Percentiles rank a stretch among this genome's conserved stretches.
Conservation (phyloP, 2,797 vertebrate species). For the Poecilia wingei region DNA sequence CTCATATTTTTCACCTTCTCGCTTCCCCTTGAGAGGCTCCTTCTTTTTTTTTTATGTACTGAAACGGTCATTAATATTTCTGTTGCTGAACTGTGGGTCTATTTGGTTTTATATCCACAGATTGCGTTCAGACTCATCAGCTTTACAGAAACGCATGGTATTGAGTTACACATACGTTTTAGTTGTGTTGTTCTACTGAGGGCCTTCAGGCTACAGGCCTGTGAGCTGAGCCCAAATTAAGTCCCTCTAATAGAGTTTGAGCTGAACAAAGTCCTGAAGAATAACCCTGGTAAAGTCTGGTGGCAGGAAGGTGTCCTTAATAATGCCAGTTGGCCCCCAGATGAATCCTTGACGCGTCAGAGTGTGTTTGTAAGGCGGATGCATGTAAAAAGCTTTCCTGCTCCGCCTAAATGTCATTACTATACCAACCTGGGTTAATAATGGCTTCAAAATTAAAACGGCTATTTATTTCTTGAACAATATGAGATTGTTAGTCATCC, state of each 20-base stretch:
- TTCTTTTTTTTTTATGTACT: conserved; percentile 41
- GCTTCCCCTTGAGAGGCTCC: conserved; percentile 45
- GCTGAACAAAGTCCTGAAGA: conserved; percentile 53
- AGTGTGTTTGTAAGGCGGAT: background rate
- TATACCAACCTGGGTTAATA: background rate
- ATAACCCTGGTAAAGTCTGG: conserved; percentile 24
- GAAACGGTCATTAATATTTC: conserved; percentile 47
- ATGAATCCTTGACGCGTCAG: background rate
- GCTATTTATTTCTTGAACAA: background rate
- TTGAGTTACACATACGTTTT: background rate
- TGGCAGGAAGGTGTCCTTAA: conserved; percentile 30
- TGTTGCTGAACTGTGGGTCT: conserved; percentile 34
- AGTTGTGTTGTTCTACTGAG: conserved; percentile 14
- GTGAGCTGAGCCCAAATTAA: conserved; percentile 51
- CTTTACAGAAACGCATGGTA: conserved; percentile 4
- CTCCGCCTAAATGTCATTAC: background rate
- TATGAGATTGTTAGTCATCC: background rate
- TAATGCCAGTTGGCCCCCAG: conserved; percentile 34
- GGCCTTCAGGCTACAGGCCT: conserved; percentile 33
- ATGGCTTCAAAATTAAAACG: background rate
- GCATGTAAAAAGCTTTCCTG: background rate
- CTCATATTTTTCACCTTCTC: conserved; percentile 54
- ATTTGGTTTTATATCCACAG: conserved; percentile 32
- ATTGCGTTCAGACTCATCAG: conserved; percentile 27
- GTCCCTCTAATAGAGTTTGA: conserved; percentile 55